A percentile compares a stretch with the other conserved stretches of the same genome.
These are phyloP conservation scores for Antigone vipio DNA, from an alignment of 2,113 vertebrate genomes.

Conservation along the genomic window DNA sequence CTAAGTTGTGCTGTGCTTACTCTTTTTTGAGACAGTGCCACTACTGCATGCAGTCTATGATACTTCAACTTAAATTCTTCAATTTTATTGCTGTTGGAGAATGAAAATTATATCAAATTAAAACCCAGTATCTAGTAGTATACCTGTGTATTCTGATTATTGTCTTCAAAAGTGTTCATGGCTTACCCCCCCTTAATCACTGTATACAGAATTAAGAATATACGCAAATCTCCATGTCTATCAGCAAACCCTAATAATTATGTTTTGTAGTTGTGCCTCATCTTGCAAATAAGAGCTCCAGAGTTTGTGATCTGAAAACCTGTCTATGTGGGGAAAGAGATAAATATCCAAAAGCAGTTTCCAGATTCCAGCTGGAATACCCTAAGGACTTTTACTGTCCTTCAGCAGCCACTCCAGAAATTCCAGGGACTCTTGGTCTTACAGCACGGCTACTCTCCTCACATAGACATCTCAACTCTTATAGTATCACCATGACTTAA, in stretches of 20 bases:
- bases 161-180: not conserved
- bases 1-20: not conserved
- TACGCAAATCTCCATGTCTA: not conserved
- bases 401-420: not conserved
- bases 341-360: not conserved
- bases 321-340: not conserved
- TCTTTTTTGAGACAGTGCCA: not conserved
- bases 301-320: not conserved
- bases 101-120: not conserved
- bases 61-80: not conserved
- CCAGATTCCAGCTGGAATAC: not conserved
- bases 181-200: not conserved
- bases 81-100: not conserved
- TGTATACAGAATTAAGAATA: not conserved
- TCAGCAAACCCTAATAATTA: not conserved
- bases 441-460: not conserved
- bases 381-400: not conserved
- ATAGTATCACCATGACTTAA: not conserved
- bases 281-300: not conserved
- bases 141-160: not conserved
- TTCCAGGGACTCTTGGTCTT: not conserved
- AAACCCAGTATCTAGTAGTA: not conserved
- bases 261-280: not conserved
- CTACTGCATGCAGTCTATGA: not conserved
- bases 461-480: not conserved